A percentile compares a stretch with the other conserved stretches of the same genome.
Conservation (phyloP, 2,113 vertebrate species). For the Scophthalmus maximus region DNA sequence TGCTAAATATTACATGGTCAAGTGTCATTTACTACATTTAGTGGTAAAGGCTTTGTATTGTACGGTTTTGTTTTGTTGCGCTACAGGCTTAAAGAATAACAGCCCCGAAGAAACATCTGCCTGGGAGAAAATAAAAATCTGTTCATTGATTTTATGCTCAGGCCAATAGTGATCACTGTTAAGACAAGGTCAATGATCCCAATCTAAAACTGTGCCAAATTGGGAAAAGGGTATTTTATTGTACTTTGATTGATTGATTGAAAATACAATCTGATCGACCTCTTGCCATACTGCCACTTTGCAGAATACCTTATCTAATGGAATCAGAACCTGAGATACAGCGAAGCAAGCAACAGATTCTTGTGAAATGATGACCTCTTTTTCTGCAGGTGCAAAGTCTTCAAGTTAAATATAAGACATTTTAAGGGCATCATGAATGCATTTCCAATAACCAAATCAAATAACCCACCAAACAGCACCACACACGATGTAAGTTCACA, state of each 20-base stretch:
- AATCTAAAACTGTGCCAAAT: background rate
- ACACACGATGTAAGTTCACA: no score
- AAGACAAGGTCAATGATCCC: background rate
- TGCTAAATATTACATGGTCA: no score
- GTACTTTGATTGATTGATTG: background rate
- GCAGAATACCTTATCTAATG: background rate
- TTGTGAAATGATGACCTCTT: no score
- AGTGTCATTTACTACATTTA: no score
- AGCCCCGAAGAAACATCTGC: background rate
- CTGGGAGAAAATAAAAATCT: background rate
- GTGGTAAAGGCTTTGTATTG: background rate
- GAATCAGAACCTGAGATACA: conserved; percentile 17
- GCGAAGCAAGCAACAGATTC: conserved; percentile 14
- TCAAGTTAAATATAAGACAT: no score
- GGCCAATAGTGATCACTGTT: background rate
- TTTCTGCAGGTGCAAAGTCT: no score
- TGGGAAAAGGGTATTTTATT: background rate
- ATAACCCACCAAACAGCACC: no score
- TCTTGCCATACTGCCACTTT: background rate
- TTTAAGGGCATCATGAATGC: no score
- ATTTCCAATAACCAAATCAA: no score
- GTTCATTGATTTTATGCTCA: background rate
- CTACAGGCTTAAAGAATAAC: no score
- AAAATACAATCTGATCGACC: background rate
- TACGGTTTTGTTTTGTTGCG: no score